Base-by-base conservation (phyloP, 2,888 invertebrate species). In the Troides oblongomaculatus region DNA sequence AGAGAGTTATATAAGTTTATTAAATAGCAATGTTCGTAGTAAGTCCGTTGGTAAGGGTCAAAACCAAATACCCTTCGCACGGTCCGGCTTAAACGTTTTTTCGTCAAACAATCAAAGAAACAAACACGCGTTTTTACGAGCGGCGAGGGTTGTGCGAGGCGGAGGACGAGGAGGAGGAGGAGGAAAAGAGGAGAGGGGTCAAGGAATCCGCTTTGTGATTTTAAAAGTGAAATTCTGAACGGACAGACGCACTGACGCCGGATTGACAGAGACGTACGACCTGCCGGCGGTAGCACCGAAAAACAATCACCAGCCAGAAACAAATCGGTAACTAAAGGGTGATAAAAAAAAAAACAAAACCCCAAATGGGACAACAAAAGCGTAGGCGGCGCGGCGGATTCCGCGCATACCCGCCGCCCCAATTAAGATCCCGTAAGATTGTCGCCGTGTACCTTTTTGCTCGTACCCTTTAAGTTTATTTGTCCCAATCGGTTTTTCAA, bases 391-490 rank as follows among this genome's bases (percentile, higher is more conserved):
- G 73, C 72, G 69, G 75, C 75, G 74, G 78, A 88, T 89, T 83
- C 89, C 85, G 71, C 74, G 81, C 84, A 89, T 90, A 79, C 84
- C 85, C 76, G 62, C 73, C 75, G 76, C 80, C 81, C 89, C 90
- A 90, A 90, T 90, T 89, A 90, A 89, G 89, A 89, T 89, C 88
- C 84, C 81, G 83, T 81, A 82, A 87, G 90, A 90, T 90, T 88
- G 89, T 89, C 86, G 78, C 77, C 71, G 75, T 71, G 14, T 39
- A 68, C 71, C 75, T 77, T 69, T 72, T 72, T 76, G 78, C 77
- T 76, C 75, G 68, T 74, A 73, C 68, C 68, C 62, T 66, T 69
- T 50, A 39, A 62, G 43, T 79, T 77, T 78, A 72, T 76, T 73
- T 79, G 77, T 77, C 75, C 76, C 82, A 84, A 84, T 85, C 77